Evolutionary conservation across 2,797 vertebrate genomes (phyloP).

Genomic region (Lithobates pipiens): DNA sequence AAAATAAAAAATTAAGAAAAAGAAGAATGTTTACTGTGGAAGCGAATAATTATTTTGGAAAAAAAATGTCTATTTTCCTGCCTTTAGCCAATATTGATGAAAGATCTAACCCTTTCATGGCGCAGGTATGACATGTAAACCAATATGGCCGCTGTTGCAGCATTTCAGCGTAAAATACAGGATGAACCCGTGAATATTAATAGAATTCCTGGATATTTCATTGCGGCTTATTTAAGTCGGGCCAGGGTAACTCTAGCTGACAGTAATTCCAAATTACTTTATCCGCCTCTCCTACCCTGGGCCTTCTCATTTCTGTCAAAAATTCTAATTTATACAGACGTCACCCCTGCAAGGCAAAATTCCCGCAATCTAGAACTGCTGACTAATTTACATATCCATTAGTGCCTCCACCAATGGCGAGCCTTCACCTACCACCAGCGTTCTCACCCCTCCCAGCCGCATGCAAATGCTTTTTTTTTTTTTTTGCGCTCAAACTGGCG

Average conservation of each 20-base stretch:
- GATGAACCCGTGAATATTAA: neutral
- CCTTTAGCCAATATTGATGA: too few relatives aligned
- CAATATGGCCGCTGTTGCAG: neutral
- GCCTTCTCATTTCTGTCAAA: conserved; percentile 48
- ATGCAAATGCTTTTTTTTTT: conserved; percentile 48
- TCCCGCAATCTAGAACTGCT: conserved; percentile 58
- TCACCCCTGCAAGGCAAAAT: conserved; percentile 50
- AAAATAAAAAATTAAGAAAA: too few relatives aligned
- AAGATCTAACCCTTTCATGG: too few relatives aligned
- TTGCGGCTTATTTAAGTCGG: conserved; percentile 25
- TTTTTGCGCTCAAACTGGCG: conserved; percentile 50
- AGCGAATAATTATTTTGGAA: too few relatives aligned
- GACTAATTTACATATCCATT: conserved; percentile 57
- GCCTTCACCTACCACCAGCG: neutral
- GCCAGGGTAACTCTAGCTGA: conserved; percentile 35
- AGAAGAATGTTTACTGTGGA: too few relatives aligned
- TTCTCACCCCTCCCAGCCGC: conserved; percentile 58
- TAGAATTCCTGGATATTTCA: neutral
- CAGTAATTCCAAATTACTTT: conserved; percentile 40
- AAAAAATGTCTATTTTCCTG: too few relatives aligned
- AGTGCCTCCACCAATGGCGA: conserved; percentile 48
- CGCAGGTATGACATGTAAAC: neutral
- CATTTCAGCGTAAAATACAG: neutral
- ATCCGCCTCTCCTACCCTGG: conserved; percentile 39
- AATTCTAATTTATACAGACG: conserved; percentile 61